Base-by-base conservation (phyloP, 2,888 invertebrate genomes). In the Belgica antarctica region DNA sequence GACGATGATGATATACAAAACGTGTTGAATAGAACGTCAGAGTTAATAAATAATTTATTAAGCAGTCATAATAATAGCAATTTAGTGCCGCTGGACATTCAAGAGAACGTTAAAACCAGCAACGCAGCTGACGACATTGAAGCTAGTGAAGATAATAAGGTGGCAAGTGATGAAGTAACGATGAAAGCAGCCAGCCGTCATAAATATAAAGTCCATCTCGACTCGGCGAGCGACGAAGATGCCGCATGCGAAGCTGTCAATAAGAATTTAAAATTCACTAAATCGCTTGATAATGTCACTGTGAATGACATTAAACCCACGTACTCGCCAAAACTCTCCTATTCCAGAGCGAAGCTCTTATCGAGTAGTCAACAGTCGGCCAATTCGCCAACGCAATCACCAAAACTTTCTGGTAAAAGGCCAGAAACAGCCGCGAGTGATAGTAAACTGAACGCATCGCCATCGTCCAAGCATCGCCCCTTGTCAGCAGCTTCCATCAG, bases 401-500 rank as follows among this genome's bases (percentile, higher is more conserved):
- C 72, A 17, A 65, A 71, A 28, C 17, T 62, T 19, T 5, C 31
- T 3, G 36, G 19, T 7, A 62, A 36, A 19, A 3, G 25, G 7
- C 7, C 34, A 5, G 62, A 34, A 15, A 31, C 31, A 4, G 31
- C 41, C 15, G 7, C 61, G 27, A 70, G 25, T 59, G 70, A 70
- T 31, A 31, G 46, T n/a, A 65, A 65, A 34, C n/a, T 62, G 4
- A 62, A 47, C 31, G n/a, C 36, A 1, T 31, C 41, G 5, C 46
- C 41, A 4, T 62, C 57, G 52, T 74, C 78, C 3, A 79, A 78
- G 72, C 78, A 77, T 71, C 77, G 80, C 4, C 80, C 80, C 0
- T 68, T 80, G 41, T 80, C 80, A 1, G 80, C 80, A 7, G 78
- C 79, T 12, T 80, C 80, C 17, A 80, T 80, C 28, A 79, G 80